Evolutionary conservation across 2,113 vertebrate genomes (phyloP).

Genomic region (Callospermophilus lateralis): DNA sequence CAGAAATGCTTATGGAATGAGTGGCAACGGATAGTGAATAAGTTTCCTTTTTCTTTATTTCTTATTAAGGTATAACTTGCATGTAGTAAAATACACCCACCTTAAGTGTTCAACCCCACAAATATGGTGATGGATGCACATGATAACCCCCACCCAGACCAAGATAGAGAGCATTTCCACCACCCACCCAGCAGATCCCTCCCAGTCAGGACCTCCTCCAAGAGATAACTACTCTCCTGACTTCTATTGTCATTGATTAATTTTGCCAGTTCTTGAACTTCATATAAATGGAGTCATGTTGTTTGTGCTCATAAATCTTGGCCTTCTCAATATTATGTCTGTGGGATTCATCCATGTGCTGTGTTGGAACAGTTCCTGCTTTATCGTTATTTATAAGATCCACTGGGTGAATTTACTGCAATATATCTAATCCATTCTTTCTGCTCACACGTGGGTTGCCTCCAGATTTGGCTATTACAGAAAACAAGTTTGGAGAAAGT

Average conservation of each 20-base stretch:
- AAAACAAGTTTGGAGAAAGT: conserved; percentile 33
- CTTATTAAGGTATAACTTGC: background rate
- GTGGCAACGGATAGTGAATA: background rate
- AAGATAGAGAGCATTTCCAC: background rate
- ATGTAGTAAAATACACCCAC: background rate
- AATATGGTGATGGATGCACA: background rate
- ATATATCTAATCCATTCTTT: background rate
- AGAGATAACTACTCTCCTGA: background rate
- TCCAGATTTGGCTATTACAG: background rate
- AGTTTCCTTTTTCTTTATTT: conserved; percentile 25
- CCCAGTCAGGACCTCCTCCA: background rate
- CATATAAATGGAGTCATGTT: background rate
- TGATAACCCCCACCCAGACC: background rate
- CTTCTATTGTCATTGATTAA: background rate
- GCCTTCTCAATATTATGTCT: background rate
- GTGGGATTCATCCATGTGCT: background rate
- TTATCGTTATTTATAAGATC: background rate
- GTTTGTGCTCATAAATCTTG: background rate
- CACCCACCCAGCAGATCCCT: background rate
- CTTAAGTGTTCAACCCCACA: background rate
- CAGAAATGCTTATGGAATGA: conserved; percentile 40
- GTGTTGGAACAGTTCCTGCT: background rate
- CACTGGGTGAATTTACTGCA: background rate
- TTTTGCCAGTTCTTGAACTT: conserved; percentile 1
- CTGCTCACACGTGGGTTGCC: background rate